Conservation (phyloP, 2,888 invertebrate species). For the Odontocerum albicorne region DNA sequence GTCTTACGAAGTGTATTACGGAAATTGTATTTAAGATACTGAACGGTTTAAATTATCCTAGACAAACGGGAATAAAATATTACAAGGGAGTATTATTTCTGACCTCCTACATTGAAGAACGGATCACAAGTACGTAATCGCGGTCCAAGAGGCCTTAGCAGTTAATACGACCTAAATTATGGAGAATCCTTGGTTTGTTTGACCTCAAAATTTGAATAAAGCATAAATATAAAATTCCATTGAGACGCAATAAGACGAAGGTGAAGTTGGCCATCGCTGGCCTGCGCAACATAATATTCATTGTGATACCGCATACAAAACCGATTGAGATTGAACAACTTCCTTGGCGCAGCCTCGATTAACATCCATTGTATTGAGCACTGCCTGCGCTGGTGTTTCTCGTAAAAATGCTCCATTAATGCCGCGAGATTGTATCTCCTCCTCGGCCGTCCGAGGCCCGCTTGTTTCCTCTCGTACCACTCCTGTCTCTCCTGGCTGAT, state of each 20-base stretch:
- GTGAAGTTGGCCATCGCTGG: not conserved
- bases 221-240: too few species aligned
- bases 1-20: too few species aligned
- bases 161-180: too few species aligned
- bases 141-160: too few species aligned
- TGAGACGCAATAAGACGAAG: not conserved
- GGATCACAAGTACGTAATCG: too few species aligned
- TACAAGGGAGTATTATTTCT: too few species aligned
- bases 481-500: constrained; percentile 15
- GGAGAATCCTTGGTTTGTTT: too few species aligned
- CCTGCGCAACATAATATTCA: constrained; percentile 1
- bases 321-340: constrained; percentile 11
- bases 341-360: constrained; percentile 21
- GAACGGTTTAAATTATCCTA: too few species aligned
- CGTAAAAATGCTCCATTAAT: constrained; percentile 23
- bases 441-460: constrained; percentile 14
- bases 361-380: constrained; percentile 23
- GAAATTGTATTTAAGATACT: too few species aligned
- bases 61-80: too few species aligned
- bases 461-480: not conserved
- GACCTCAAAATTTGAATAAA: too few species aligned
- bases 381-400: constrained; percentile 11
- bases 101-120: too few species aligned
- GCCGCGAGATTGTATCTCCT: constrained; percentile 17
- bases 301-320: not conserved